Evolutionary conservation across 2,797 vertebrate genomes (phyloP).

Genomic region (Spea hammondii): DNA sequence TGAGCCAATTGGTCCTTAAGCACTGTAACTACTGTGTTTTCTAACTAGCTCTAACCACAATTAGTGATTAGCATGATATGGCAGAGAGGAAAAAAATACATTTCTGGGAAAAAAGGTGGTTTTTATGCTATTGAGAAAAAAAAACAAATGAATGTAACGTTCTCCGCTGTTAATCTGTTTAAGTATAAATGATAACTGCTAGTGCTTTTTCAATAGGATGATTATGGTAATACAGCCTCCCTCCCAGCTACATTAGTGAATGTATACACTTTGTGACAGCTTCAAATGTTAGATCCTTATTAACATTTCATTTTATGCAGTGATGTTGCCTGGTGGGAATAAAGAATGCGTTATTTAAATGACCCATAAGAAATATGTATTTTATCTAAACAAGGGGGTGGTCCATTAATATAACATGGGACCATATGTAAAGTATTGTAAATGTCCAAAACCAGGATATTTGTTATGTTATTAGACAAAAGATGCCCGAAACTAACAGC

Average conservation of each 20-base stretch:
- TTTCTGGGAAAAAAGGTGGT: too few relatives aligned
- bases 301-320: slow-evolving; percentile 74
- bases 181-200: not conserved
- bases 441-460: slow-evolving; percentile 1
- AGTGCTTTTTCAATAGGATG: slow-evolving; percentile 22
- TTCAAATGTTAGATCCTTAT: slow-evolving; percentile 73
- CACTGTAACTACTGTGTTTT: too few relatives aligned
- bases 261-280: slow-evolving; percentile 67
- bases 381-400: slow-evolving; percentile 61
- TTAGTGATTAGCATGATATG: too few relatives aligned
- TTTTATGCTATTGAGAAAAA: too few relatives aligned
- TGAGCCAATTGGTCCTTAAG: too few relatives aligned
- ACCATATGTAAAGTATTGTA: slow-evolving; percentile 60
- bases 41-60: too few relatives aligned
- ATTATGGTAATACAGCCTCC: slow-evolving; percentile 54
- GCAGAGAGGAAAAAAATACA: too few relatives aligned
- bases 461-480: not conserved
- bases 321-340: slow-evolving; percentile 69
- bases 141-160: too few relatives aligned
- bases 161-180: too few relatives aligned
- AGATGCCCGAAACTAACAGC: slow-evolving; percentile 52
- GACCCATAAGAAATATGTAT: slow-evolving; percentile 64
- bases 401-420: slow-evolving; percentile 61
- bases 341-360: slow-evolving; percentile 70
- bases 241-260: slow-evolving; percentile 64